phyloP scores from a whole-genome alignment of 2,113 vertebrate species.

The Salvelinus namaycush region DNA sequence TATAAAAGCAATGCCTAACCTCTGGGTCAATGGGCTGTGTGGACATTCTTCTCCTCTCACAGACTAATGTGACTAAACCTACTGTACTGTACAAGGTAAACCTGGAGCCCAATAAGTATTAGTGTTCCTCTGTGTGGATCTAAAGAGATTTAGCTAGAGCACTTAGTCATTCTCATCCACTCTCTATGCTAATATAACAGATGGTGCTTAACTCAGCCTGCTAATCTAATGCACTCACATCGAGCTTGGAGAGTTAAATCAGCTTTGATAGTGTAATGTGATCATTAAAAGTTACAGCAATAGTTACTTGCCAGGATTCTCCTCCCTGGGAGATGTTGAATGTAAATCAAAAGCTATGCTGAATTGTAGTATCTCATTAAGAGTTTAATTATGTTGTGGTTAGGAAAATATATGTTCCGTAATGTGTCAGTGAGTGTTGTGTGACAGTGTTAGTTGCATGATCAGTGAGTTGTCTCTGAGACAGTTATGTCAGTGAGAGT shows the following conservation, averaged over 20 bases:
- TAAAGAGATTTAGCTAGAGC: neutral
- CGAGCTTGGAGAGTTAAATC: neutral
- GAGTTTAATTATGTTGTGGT: no score
- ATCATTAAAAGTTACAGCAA: no score
- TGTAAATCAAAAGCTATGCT: no score
- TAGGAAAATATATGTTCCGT: no score
- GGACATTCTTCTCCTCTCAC: neutral
- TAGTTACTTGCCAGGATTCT: no score
- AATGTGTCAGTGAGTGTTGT: no score
- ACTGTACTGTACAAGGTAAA: neutral
- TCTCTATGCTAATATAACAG: neutral
- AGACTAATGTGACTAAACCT: neutral
- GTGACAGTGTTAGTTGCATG: no score
- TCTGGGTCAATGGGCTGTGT: neutral
- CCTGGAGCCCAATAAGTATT: neutral
- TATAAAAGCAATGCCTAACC: neutral
- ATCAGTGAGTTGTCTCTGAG: neutral
- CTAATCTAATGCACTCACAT: neutral
- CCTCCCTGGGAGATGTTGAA: no score
- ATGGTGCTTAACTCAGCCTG: neutral
- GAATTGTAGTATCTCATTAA: no score
- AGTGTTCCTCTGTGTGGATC: neutral
- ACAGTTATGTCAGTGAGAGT: neutral
- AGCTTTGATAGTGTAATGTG: neutral
- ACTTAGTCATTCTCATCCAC: neutral